Conservation (phyloP, 30 jellyfish, hydroid and myxozoan genomes). For the Mastigias papua region DNA sequence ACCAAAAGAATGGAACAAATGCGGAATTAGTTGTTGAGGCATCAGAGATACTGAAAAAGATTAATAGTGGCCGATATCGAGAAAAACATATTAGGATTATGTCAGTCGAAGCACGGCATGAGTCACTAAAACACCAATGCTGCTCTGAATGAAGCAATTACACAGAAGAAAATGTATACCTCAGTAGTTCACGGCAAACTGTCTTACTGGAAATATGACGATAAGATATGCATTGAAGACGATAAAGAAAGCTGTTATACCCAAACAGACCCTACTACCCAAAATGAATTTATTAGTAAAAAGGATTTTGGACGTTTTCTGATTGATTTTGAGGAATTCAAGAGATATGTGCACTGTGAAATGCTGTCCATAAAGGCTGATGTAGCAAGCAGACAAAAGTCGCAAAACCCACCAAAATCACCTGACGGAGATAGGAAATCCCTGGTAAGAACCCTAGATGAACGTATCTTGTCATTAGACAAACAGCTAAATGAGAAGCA, state of each 20-base stretch:
- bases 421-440: slow-evolving; percentile 15
- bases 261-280: slow-evolving; percentile 20
- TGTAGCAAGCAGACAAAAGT: slow-evolving; percentile 32
- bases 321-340: slow-evolving; percentile 11
- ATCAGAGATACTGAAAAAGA: slow-evolving; percentile 10
- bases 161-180: slow-evolving; percentile 12
- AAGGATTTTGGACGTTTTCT: slow-evolving; percentile 2
- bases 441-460: slow-evolving; percentile 16
- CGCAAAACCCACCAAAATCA: slow-evolving; percentile 2
- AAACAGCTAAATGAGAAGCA: slow-evolving; percentile 34
- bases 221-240: slow-evolving; percentile 9
- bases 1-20: neutral
- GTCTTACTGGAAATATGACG: slow-evolving; percentile 11
- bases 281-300: neutral
- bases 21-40: neutral
- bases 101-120: slow-evolving; percentile 21
- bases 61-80: slow-evolving; percentile 16
- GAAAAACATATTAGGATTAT: slow-evolving; percentile 2
- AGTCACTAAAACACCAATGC: neutral
- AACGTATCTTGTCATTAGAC: slow-evolving; percentile 9
- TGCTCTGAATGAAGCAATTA: slow-evolving; percentile 21
- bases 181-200: neutral
- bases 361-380: slow-evolving; percentile 31
- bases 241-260: slow-evolving; percentile 3
- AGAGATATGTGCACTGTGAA: slow-evolving; percentile 17